Conservation (phyloP, 2,113 vertebrate genomes). For the Corydoras sp. region DNA sequence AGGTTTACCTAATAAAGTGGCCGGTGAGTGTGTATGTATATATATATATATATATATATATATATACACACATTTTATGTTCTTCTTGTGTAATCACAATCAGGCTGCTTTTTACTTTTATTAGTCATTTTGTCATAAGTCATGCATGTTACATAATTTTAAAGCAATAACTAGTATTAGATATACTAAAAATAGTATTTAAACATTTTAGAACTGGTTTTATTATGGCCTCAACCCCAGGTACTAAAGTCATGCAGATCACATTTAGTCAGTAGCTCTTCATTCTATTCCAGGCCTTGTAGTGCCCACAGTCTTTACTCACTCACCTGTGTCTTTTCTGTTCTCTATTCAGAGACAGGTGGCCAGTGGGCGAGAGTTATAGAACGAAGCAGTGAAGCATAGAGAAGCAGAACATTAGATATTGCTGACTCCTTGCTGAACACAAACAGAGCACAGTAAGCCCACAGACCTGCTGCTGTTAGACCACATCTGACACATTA, state of each 20-base stretch:
- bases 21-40: no score
- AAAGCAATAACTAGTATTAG: no score
- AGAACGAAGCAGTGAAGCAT: constrained; percentile 57
- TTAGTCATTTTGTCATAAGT: no score
- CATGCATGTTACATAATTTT: no score
- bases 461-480: constrained; percentile 48
- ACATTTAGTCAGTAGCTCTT: background rate
- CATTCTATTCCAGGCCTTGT: background rate
- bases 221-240: no score
- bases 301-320: constrained; percentile 40
- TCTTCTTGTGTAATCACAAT: no score
- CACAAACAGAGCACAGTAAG: constrained; percentile 52
- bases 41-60: no score
- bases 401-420: constrained; percentile 61
- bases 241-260: background rate
- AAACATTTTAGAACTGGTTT: no score
- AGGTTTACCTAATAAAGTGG: no score
- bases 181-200: no score
- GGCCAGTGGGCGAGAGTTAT: constrained; percentile 52
- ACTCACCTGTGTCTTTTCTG: constrained; percentile 40
- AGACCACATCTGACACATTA: constrained; percentile 41
- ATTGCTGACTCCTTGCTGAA: constrained; percentile 51
- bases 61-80: no score
- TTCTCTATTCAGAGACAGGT: constrained; percentile 56
- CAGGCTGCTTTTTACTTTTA: no score